Base-by-base conservation (phyloP, 2,888 invertebrate species). In the Tubiluchus corallicola region DNA sequence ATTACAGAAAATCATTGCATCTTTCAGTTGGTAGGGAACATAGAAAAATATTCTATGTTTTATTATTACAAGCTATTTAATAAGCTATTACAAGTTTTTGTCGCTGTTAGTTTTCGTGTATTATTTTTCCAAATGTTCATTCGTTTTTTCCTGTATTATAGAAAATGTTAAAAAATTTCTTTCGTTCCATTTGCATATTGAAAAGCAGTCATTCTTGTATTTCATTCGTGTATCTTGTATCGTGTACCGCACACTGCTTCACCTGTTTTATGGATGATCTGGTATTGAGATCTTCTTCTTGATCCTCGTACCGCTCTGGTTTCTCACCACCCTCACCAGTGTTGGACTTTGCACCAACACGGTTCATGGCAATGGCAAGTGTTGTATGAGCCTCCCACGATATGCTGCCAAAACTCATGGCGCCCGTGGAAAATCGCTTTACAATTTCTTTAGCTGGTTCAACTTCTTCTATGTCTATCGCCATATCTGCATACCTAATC, bases 331-430 rank as follows among this genome's bases (percentile, higher is more conserved):
- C 98, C 68, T 98, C 98, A 18, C 98, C 98, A 0, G 98, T 98
- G 66, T 98, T 98, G 49, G 94, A 96, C 69, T 96, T 98, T 51
- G 84, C 96, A 2, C 88, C 85, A 54, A 94, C 78, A 52, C 82
- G 76, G 67, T 98, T 98, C 98, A 98, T 98, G 0, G 96, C 94
- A 44, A 88, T 71, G 1, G 98, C 96, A 20, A 98, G 70, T 0
- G 94, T 82, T 19, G 82, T 75, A 70, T 98, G 98, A 1, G 98
- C 84, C 65, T 98, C 98, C 57, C 87, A 68, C 0, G 92, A 94
- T 55, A 98, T 96, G 47, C 90, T 90, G 1, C 90, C 90, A 66
- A 90, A 90, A 54, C 87, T 87, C 90, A 92, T 92, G 1, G 90
- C 90, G 51, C 88, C 87, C 42, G 85, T 87, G 37, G 75, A 81